Conservation (phyloP, 1,140 invertebrate species). For the Zaprionus ghesquierei region DNA sequence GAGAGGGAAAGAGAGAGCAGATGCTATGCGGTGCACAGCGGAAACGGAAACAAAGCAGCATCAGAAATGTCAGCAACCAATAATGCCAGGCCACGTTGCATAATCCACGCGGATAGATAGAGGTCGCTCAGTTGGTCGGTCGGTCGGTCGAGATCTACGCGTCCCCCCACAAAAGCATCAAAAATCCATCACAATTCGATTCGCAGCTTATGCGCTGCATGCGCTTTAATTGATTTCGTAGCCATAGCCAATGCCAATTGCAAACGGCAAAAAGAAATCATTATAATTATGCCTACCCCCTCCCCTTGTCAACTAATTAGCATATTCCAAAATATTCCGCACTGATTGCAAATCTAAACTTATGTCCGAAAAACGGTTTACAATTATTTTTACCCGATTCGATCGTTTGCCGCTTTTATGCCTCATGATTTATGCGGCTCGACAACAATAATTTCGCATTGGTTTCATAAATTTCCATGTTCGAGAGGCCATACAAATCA, state of each 20-base stretch:
- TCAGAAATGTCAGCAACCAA: slow-evolving; percentile 45
- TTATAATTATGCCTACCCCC: slow-evolving; percentile 14
- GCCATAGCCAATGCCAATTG: not conserved
- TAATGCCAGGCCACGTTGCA: slow-evolving; percentile 14
- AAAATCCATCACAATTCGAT: slow-evolving; percentile 65
- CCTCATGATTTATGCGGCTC: slow-evolving; percentile 26
- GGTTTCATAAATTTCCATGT: not conserved
- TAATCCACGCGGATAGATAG: slow-evolving; percentile 5
- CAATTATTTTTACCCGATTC: not conserved
- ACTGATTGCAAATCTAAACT: slow-evolving; percentile 50
- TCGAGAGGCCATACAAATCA: slow-evolving; percentile 31
- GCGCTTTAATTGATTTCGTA: not conserved
- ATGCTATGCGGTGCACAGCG: slow-evolving; percentile 52
- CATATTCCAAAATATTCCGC: slow-evolving; percentile 27
- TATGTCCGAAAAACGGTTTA: not conserved
- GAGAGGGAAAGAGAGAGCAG: slow-evolving; percentile 9
- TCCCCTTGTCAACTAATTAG: slow-evolving; percentile 50
- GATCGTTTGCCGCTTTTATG: not conserved
- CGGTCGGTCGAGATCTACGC: slow-evolving; percentile 38
- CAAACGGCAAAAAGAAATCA: slow-evolving; percentile 11
- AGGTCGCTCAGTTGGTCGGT: slow-evolving; percentile 37
- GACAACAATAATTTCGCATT: not conserved
- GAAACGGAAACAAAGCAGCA: slow-evolving; percentile 76
- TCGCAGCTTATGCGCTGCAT: not conserved
- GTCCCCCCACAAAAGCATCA: slow-evolving; percentile 30